Evolutionary conservation across 2,888 invertebrate species (phyloP), one percentile per base, ranked within the genome.

Genomic region (Dromius quadrimaculatus): DNA sequence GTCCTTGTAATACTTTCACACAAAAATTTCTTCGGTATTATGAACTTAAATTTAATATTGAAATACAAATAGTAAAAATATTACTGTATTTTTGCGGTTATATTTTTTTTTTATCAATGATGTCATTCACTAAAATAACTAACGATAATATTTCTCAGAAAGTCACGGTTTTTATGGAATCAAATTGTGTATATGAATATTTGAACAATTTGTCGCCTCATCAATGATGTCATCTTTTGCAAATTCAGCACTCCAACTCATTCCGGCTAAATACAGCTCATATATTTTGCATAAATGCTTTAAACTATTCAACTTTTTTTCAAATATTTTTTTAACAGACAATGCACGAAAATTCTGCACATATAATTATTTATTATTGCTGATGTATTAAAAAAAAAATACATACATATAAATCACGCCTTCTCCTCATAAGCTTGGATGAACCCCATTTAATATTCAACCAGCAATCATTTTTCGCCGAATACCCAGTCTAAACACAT

Each of bases 1-100:
- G 71, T 23, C 72, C 71, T 71, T 71, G 72, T 73, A 71, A 71
- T 71, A 65, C 71, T 64, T 71, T 41, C 47, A 47, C 41, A 28
- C 4, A 20, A 13, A 23, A 62, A 62, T 62, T 62, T 62, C 62
- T 62, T 41, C 43, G 23, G 43, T 43, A 23, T 38, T 38, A 11
- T 62, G 23, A 43, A 62, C 28, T 43, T 47, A 19, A 47, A 47
- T 19, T 11, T 6, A 11, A 4, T 11, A 15, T 15, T 15, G 9
- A 41, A 11, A 11, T 41, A 41, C 41, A 20, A 9, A 8, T 47
- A 8, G 19, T 6, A 11, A 41, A 41, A 11, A 28, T 28, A 28
- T 28, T 8, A 13, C 41, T 11, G 11, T 41, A 20, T 45, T 19
- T 45, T 1, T 17, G 2, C 11, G 6, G 22, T 47, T 9, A n/a